These are phyloP conservation scores for Trypoxylus dichotomus DNA, from an alignment of 1,140 invertebrate species.

Conservation along the genomic window DNA sequence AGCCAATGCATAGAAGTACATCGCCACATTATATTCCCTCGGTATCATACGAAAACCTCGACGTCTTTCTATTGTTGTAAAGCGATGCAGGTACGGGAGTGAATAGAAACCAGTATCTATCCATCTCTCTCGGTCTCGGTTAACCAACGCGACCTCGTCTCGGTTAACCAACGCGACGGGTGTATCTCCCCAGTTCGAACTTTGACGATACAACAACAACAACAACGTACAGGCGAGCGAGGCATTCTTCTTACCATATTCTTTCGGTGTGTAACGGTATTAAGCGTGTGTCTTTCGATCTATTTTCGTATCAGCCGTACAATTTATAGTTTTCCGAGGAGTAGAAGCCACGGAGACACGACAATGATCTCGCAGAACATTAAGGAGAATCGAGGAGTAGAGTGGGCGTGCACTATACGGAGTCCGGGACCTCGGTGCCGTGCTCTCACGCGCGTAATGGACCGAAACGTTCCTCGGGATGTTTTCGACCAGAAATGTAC, in stretches of 20 bases:
- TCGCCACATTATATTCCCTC: not conserved
- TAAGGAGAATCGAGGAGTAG: not conserved
- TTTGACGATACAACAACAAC: not conserved
- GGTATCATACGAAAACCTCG: not conserved
- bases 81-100: not conserved
- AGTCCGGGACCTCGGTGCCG: not conserved
- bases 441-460: not conserved
- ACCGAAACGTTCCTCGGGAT: not conserved
- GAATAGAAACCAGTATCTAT: slow-evolving; percentile 3
- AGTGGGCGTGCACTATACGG: not conserved
- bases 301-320: not conserved
- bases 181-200: not conserved
- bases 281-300: not conserved
- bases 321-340: not conserved
- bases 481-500: slow-evolving; percentile 2
- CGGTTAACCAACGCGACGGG: not conserved
- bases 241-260: not conserved
- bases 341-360: not conserved
- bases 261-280: not conserved
- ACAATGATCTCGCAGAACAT: slow-evolving; percentile 2
- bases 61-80: not conserved
- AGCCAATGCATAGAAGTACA: not conserved
- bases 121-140: not conserved
- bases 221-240: not conserved
- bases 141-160: not conserved